Base-by-base conservation (phyloP, 1,140 invertebrate genomes). In the Linepithema humile region DNA sequence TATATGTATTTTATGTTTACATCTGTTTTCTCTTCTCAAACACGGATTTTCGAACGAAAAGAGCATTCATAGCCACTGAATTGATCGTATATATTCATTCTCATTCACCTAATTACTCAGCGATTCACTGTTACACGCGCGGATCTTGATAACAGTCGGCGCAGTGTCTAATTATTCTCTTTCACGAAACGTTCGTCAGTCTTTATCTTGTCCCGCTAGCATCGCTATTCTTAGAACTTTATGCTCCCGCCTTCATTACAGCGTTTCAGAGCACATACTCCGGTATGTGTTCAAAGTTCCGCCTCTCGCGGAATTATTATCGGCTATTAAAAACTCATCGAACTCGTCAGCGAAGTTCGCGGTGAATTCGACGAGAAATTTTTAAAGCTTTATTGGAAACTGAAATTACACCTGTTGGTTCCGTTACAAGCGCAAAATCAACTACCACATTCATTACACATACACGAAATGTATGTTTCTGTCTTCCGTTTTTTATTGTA, bases 201-300 rank as follows among this genome's bases (percentile, higher is more conserved):
- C 64, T 69, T 65, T 26, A 23, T 77, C 64, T 53, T 38, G 32
- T 53, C 62, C 12, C 17, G 32, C 7, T 17, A 35, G 43, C 26
- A 70, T 70, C 75, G 75, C 64, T 80, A 80, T 80, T 80, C 48
- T 69, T 69, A 43, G 75, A 69, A 80, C 17, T 69, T 57, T 69
- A 2, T 23, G 64, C 75, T 17, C 35, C 6, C 35, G 23, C 20
- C 38, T 80, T 69, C 64, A 20, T 80, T 70, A 62, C n/a, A 4
- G 40, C 73, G 20, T 20, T 40, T 55, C 35, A 32, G 32, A n/a
- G 23, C 43, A 26, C 20, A 60, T 20, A 45, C 38, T 59, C 20
- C 15, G 23, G 53, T 59, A 59, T 20, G 57, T 20, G 60, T 64
- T 77, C 59, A n/a, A 77, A 77, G 40, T 77, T 64, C 17, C 23